A percentile compares a stretch with the other conserved stretches of the same genome.
Conservation (phyloP, 1,140 invertebrate genomes). For the Pseudoatta argentina region DNA sequence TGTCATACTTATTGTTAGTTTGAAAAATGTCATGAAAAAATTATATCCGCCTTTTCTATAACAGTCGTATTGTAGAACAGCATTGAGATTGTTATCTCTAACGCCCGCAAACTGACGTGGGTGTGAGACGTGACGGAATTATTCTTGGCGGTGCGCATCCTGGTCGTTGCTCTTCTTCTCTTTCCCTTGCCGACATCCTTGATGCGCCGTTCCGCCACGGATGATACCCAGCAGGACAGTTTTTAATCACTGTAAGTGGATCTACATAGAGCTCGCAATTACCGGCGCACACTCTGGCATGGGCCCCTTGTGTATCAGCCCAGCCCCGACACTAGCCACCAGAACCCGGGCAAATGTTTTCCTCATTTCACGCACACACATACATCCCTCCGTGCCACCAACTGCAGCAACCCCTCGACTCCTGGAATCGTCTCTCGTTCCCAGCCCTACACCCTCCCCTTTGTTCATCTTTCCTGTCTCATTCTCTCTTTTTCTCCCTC, state of each 20-base stretch:
- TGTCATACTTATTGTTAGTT: not conserved
- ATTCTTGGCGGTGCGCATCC: conserved; percentile 48
- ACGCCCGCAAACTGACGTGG: conserved; percentile 30
- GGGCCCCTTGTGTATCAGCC: conserved; percentile 82
- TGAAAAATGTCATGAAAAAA: not conserved
- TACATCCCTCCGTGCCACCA: conserved; percentile 54
- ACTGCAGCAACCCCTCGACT: conserved; percentile 63
- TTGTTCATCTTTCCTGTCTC: conserved; percentile 35
- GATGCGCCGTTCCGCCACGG: conserved; percentile 68
- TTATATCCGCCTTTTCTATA: not conserved
- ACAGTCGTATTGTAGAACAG: not conserved
- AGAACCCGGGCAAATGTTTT: conserved; percentile 76
- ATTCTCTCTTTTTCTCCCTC: conserved; percentile 1
- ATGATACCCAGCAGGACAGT: conserved; percentile 85
- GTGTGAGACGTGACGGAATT: conserved; percentile 52
- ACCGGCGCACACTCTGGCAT: conserved; percentile 82
- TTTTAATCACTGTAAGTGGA: conserved; percentile 87
- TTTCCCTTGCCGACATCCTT: conserved; percentile 11
- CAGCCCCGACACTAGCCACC: conserved; percentile 63
- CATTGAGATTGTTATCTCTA: not conserved
- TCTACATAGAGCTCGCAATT: conserved; percentile 86
- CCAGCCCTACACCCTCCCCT: not conserved
- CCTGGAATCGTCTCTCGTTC: conserved; percentile 54
- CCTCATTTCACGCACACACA: conserved; percentile 70
- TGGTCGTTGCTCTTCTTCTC: conserved; percentile 32